Base-by-base conservation (phyloP, 2,888 invertebrate genomes). In the Zootermopsis nevadensis region DNA sequence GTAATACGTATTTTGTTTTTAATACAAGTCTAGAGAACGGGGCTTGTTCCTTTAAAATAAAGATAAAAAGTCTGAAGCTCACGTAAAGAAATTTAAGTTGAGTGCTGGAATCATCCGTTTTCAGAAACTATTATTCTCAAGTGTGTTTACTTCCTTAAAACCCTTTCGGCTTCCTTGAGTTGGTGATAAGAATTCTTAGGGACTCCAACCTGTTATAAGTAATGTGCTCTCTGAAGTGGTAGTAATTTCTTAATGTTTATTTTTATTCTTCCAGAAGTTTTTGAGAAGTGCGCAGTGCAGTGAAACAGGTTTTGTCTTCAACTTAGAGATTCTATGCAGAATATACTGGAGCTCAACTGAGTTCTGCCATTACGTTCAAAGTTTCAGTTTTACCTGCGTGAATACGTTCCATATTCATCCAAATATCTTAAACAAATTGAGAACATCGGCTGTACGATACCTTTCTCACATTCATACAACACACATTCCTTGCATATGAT, bases 31-130 rank as follows among this genome's bases (percentile, higher is more conserved):
- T 27, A 10, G 0, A 60, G 60, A 12, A 4, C 12, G 1, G 27
- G 1, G 60, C 10, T 60, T 60, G 8, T 8, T 6, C 15, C 8
- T n/a, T n/a, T 60, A 60, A 27, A 27, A 60, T 7, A 55, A 24
- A 55, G 24, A 8, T 42, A 42, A 55, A 24, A 22, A 55, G 1
- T 55, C 55, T 55, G 55, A 2, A 15, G 2, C 55, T n/a, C 3
- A 55, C 55, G n/a, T 3, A 22, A 6, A 55, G 55, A 55, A 55
- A 55, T 55, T 55, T 55, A n/a, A 55, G 55, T 19, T 55, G 60
- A 60, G 60, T 60, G 60, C 27, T 60, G 60, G 60, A 60, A 60
- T 60, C 60, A 12, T 60, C 60, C 27, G 60, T 27, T 60, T n/a
- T 60, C 8, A 60, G 6, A 15, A 27, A 60, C 15, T 60, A 27